phyloP scores from a whole-genome alignment of 1,140 invertebrate species.

The Trypoxylus dichotomus region DNA sequence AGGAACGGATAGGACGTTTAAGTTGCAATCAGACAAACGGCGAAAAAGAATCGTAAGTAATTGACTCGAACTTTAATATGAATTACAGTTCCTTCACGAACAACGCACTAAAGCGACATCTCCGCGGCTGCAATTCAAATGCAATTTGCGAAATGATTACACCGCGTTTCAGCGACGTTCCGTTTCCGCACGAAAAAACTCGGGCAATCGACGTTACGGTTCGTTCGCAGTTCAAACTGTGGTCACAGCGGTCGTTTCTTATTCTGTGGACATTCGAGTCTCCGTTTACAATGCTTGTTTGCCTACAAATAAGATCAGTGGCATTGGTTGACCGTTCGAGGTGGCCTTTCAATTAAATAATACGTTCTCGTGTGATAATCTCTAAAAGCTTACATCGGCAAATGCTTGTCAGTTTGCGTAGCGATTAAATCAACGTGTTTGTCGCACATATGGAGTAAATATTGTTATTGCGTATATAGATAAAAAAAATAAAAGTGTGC shows the following conservation, averaged over 20 bases:
- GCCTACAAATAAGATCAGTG: constrained; percentile 13
- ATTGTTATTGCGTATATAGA: too few relatives aligned
- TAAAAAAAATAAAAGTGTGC: too few relatives aligned
- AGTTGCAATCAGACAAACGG: not conserved
- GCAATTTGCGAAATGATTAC: constrained; percentile 29
- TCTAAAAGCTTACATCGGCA: not conserved
- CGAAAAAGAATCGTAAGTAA: not conserved
- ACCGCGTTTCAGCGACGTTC: constrained; percentile 11
- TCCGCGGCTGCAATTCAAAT: constrained; percentile 12
- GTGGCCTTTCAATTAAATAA: not conserved
- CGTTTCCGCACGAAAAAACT: constrained; percentile 21
- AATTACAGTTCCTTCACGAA: constrained; percentile 19
- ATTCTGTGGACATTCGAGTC: not conserved
- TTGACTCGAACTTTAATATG: constrained; percentile 25
- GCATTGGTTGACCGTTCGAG: not conserved
- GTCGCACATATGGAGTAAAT: not conserved
- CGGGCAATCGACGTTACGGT: not conserved
- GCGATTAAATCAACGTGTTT: not conserved
- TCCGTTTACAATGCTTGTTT: constrained; percentile 16
- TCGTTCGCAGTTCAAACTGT: constrained; percentile 13
- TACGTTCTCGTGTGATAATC: not conserved
- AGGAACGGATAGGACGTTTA: not conserved
- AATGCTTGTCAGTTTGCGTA: not conserved
- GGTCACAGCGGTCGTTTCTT: not conserved
- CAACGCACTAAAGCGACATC: not conserved